Evolutionary conservation across 2,113 vertebrate genomes (phyloP).

Genomic region (Cavia aperea): DNA sequence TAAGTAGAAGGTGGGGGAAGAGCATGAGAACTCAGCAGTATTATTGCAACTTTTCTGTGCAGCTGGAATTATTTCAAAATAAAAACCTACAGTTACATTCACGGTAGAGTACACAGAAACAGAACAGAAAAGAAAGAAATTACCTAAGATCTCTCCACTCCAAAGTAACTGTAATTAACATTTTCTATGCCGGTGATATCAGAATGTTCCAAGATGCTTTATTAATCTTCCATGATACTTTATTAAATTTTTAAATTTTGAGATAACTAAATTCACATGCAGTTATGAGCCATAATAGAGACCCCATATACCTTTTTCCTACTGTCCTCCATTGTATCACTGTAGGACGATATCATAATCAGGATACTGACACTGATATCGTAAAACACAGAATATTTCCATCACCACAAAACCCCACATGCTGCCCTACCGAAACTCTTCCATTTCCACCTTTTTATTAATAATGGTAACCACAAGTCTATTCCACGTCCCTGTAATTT

Average conservation of each 20-base stretch:
- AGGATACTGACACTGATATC: not conserved
- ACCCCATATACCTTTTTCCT: not conserved
- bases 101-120: not conserved
- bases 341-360: not conserved
- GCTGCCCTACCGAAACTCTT: too few relatives aligned
- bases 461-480: not conserved
- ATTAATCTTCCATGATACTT: not conserved
- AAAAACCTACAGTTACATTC: not conserved
- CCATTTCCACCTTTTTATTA: not conserved
- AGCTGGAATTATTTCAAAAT: not conserved
- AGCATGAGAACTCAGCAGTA: not conserved
- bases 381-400: not conserved
- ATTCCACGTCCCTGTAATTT: not conserved
- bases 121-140: not conserved
- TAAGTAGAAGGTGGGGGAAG: not conserved
- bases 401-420: not conserved
- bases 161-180: not conserved
- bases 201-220: not conserved
- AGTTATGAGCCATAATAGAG: not conserved
- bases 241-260: not conserved
- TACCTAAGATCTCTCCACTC: not conserved
- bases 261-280: not conserved
- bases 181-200: not conserved
- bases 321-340: not conserved
- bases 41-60: not conserved